Percentiles rank a stretch among this genome's conserved stretches.
Conservation (phyloP, 2,113 vertebrate species). For the Lota lota region DNA sequence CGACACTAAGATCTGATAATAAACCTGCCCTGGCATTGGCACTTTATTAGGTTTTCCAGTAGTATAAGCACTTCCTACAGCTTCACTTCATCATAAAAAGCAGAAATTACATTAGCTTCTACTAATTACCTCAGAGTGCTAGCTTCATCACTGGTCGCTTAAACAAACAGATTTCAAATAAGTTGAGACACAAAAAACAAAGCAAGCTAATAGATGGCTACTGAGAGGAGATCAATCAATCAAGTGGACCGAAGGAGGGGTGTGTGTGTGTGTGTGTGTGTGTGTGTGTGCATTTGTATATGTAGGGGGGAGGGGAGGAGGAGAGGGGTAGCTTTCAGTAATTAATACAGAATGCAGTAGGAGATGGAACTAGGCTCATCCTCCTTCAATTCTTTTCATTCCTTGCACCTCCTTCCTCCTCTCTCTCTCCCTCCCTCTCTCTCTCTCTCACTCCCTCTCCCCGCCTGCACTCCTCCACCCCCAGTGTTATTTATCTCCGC, state of each 20-base stretch:
- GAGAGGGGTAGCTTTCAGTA: constrained; percentile 55
- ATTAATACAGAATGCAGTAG: constrained; percentile 72
- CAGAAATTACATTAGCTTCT: constrained; percentile 57
- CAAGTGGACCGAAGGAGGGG: constrained; percentile 34
- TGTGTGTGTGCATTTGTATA: background rate
- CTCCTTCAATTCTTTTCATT: constrained; percentile 48
- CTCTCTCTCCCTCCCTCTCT: constrained; percentile 50
- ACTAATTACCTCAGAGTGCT: constrained; percentile 59
- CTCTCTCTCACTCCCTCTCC: constrained; percentile 50
- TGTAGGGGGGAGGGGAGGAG: background rate
- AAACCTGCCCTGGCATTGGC: constrained; percentile 37
- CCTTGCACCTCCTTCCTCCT: constrained; percentile 39
- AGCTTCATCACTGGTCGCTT: constrained; percentile 61
- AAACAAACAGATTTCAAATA: constrained; percentile 70
- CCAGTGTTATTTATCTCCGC: constrained; percentile 76
- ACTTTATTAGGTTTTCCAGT: constrained; percentile 46
- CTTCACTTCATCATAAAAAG: constrained; percentile 64
- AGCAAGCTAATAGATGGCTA: constrained; percentile 57
- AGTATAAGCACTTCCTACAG: constrained; percentile 53
- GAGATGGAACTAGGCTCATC: constrained; percentile 61
- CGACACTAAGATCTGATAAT: constrained; percentile 1
- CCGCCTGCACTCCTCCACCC: constrained; percentile 47
- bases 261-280: background rate
- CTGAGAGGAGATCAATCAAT: constrained; percentile 73
- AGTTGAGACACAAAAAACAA: constrained; percentile 53